Evolutionary conservation across 2,113 vertebrate genomes (phyloP).

Genomic region (Erythrolamprus reginae): DNA sequence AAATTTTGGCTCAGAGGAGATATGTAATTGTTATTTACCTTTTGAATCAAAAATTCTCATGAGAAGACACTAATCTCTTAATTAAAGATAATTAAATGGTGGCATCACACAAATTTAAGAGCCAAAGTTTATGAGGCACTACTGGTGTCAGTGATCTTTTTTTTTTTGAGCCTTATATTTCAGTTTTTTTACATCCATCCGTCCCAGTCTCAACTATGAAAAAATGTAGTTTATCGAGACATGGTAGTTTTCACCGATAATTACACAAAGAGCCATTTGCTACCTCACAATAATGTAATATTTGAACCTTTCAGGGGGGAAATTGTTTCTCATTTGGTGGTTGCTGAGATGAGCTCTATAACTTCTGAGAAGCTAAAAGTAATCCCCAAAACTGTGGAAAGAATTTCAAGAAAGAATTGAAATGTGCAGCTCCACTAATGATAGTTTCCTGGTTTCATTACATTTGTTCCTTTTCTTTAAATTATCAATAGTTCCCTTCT

Average conservation of each 20-base stretch:
- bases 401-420: background rate
- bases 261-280: background rate
- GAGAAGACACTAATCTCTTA: background rate
- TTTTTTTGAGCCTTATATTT: background rate
- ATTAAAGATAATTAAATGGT: background rate
- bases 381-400: background rate
- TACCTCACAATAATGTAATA: background rate
- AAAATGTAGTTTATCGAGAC: background rate
- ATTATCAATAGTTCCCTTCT: background rate
- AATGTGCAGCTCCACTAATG: background rate
- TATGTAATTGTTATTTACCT: background rate
- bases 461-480: background rate
- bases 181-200: background rate
- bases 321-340: background rate
- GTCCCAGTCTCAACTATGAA: background rate
- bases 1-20: background rate
- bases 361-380: background rate
- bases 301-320: background rate
- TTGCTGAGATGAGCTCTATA: background rate
- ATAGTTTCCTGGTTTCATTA: background rate
- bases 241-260: background rate
- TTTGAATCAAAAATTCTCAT: background rate
- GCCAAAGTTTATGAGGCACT: background rate
- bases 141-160: background rate
- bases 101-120: background rate